Percentiles rank a stretch among this genome's conserved stretches.
Evolutionary conservation across 2,888 invertebrate genomes (phyloP).

Genomic region (Chromoteleia sp.): DNA sequence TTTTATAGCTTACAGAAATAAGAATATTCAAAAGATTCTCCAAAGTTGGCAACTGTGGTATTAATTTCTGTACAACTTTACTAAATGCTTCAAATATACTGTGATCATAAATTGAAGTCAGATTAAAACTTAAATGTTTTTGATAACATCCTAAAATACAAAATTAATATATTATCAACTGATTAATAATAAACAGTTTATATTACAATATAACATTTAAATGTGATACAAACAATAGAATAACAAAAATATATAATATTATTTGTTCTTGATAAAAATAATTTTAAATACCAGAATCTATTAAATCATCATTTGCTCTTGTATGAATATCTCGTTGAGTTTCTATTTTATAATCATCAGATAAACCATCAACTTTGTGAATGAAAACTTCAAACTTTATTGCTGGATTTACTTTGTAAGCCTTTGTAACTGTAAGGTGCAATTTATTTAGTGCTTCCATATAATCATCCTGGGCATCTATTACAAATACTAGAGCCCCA

Average conservation of each 20-base stretch:
- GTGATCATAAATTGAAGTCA: conserved; percentile 99
- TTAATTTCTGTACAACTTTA: conserved; percentile 99
- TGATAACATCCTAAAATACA: conserved; percentile 88
- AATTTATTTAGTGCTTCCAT: conserved; percentile 97
- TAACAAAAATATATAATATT: too few relatives aligned
- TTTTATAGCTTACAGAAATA: conserved; percentile 96
- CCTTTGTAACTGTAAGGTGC: conserved; percentile 96
- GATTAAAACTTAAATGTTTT: conserved; percentile 96
- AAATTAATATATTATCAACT: conserved; percentile 3
- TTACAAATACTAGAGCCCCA: conserved; percentile 99
- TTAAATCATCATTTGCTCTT: conserved; percentile 96
- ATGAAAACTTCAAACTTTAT: conserved; percentile 99
- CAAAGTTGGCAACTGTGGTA: conserved; percentile 97
- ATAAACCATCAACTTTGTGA: conserved; percentile 99
- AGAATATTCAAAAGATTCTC: conserved; percentile 99
- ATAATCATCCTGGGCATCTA: conserved; percentile 99
- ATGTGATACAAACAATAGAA: too few relatives aligned
- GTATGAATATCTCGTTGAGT: conserved; percentile 99
- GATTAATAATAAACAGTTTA: conserved; percentile 13
- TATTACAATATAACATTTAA: too few relatives aligned
- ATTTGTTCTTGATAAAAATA: background rate
- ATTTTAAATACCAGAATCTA: conserved; percentile 89
- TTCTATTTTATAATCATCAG: conserved; percentile 99
- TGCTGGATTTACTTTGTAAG: conserved; percentile 97
- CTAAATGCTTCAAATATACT: conserved; percentile 99